These are phyloP conservation scores for Triops cancriformis DNA, from an alignment of 1,140 invertebrate species.

Conservation along the genomic window DNA sequence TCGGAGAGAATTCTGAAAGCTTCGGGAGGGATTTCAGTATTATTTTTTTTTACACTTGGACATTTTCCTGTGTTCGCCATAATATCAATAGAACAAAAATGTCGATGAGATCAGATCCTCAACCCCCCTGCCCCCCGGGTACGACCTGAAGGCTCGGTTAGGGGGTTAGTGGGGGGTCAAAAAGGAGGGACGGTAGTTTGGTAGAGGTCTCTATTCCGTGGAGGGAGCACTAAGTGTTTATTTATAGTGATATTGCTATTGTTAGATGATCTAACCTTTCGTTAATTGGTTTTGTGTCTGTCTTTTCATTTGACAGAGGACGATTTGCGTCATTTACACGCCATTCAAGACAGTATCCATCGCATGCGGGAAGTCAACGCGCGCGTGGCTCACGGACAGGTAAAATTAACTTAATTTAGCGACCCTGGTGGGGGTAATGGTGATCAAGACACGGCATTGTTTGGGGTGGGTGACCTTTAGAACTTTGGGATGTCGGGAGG, in stretches of 20 bases:
- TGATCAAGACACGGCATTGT: no score
- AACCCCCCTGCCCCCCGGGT: no score
- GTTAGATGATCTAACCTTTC: not conserved
- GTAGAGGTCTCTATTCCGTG: not conserved
- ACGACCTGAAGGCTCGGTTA: no score
- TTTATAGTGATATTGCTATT: not conserved
- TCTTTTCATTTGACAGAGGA: conserved; percentile 48
- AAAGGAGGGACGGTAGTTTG: not conserved
- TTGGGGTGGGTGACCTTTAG: no score
- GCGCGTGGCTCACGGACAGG: not conserved
- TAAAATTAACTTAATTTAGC: not conserved
- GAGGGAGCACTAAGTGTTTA: not conserved
- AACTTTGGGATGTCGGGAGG: not conserved
- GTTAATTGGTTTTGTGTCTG: conserved; percentile 23
- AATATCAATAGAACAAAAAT: no score
- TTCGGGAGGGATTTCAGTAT: no score
- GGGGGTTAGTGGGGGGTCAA: no score
- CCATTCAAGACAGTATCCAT: conserved; percentile 63
- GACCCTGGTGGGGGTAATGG: no score
- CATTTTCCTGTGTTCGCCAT: no score
- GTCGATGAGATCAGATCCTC: no score
- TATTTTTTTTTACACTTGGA: no score
- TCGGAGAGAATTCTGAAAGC: no score
- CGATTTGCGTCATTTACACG: conserved; percentile 62
- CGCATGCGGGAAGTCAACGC: conserved; percentile 53